Evolutionary conservation across 1,140 invertebrate genomes (phyloP).

Genomic region (Brachionus koreanus): DNA sequence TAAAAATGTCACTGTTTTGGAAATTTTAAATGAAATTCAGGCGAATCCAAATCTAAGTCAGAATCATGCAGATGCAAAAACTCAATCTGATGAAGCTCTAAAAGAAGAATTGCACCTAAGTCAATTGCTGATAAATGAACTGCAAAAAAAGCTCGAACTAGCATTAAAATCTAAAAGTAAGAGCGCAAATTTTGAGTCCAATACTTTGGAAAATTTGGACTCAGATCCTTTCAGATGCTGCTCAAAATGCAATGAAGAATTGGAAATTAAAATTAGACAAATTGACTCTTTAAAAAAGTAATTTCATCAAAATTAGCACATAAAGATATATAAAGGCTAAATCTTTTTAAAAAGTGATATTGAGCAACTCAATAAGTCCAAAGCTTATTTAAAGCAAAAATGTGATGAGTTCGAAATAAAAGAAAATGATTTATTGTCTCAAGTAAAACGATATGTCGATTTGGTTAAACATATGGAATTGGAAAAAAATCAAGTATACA

Average conservation of each 20-base stretch:
- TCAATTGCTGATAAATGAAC: constrained; percentile 36
- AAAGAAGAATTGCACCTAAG: constrained; percentile 32
- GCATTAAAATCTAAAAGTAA: constrained; percentile 20
- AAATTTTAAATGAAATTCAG: constrained; percentile 29
- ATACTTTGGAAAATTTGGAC: constrained; percentile 29
- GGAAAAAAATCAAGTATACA: constrained; percentile 19
- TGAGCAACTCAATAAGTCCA: constrained; percentile 3
- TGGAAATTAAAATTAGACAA: background rate
- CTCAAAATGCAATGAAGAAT: constrained; percentile 23
- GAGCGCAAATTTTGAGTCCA: background rate
- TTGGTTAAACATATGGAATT: constrained; percentile 27
- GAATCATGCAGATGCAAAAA: background rate
- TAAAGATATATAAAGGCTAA: background rate
- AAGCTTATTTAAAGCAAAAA: constrained; percentile 31
- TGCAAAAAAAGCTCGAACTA: constrained; percentile 28
- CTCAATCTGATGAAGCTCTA: background rate
- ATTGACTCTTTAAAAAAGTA: constrained; percentile 24
- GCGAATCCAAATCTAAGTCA: background rate
- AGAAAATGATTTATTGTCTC: constrained; percentile 14
- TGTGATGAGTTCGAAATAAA: background rate
- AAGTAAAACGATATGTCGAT: constrained; percentile 39
- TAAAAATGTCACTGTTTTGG: constrained; percentile 36
- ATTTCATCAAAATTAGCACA: background rate
- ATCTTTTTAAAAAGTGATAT: constrained; percentile 3
- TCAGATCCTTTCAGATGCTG: background rate